Conservation (phyloP, 2,797 vertebrate species). For the Malacoraja senta region DNA sequence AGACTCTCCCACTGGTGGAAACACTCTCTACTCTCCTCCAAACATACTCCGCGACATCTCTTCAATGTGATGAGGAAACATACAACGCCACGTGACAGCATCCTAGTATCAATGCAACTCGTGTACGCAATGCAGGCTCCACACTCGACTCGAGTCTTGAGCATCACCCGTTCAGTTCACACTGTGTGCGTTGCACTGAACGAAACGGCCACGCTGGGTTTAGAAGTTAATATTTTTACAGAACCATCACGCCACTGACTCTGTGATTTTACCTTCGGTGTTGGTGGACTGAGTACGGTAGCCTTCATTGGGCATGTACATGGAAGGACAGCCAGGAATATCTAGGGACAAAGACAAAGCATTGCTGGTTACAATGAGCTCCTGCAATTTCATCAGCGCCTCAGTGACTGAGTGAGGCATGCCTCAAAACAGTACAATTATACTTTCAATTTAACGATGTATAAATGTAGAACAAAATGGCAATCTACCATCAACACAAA, state of each 20-base stretch:
- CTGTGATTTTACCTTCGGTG: conserved; percentile 60
- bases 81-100: background rate
- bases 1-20: too few species aligned
- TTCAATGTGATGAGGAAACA: too few species aligned
- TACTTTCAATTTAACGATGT: background rate
- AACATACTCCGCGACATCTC: too few species aligned
- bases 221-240: conserved; percentile 1
- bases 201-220: background rate
- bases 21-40: too few species aligned
- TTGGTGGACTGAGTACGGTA: conserved; percentile 64
- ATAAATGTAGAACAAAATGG: background rate
- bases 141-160: background rate
- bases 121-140: background rate
- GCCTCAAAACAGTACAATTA: background rate
- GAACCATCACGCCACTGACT: accelerated
- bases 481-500: background rate
- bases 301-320: conserved; percentile 72
- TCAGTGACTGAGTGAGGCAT: background rate
- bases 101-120: background rate
- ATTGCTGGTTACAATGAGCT: background rate
- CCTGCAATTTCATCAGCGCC: background rate
- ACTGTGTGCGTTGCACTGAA: too few species aligned
- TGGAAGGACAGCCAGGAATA: conserved; percentile 76
- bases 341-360: conserved; percentile 56
- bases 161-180: background rate